Evolutionary conservation across 2,888 invertebrate genomes (phyloP).

Genomic region (Noctua janthe): DNA sequence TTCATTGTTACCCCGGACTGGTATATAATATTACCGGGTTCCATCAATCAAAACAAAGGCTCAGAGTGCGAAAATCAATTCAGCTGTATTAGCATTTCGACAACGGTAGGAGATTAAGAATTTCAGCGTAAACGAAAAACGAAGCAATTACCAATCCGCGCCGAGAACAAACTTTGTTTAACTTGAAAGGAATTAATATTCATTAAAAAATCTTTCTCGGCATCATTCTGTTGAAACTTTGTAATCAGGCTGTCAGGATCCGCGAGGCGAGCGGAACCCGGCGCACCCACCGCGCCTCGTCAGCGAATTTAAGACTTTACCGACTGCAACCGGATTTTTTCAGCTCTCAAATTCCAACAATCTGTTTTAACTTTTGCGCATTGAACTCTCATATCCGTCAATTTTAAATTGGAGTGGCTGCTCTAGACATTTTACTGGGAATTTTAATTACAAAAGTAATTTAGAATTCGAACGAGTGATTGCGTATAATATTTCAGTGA

Average conservation of each 20-base stretch:
- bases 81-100: slow-evolving; percentile 74
- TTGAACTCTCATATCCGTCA: slow-evolving; percentile 69
- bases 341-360: slow-evolving; percentile 79
- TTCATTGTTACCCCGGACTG: slow-evolving; percentile 51
- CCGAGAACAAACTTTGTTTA: slow-evolving; percentile 87
- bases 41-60: slow-evolving; percentile 68
- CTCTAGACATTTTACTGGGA: slow-evolving; percentile 57
- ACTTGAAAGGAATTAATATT: slow-evolving; percentile 89
- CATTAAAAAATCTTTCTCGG: slow-evolving; percentile 89
- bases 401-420: slow-evolving; percentile 64
- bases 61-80: slow-evolving; percentile 68
- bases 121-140: slow-evolving; percentile 82
- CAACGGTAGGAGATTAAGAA: slow-evolving; percentile 79
- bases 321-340: slow-evolving; percentile 84
- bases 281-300: slow-evolving; percentile 70
- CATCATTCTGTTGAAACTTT: slow-evolving; percentile 88
- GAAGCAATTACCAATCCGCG: slow-evolving; percentile 87
- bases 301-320: slow-evolving; percentile 85
- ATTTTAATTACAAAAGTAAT: slow-evolving; percentile 77
- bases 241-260: slow-evolving; percentile 84
- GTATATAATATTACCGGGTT: slow-evolving; percentile 64
- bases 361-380: slow-evolving; percentile 66
- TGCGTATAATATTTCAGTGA: slow-evolving; percentile 75
- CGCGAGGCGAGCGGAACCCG: slow-evolving; percentile 50
- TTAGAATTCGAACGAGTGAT: slow-evolving; percentile 71